Conservation (phyloP, 1,140 invertebrate species). For the Drosophila pruinosa region DNA sequence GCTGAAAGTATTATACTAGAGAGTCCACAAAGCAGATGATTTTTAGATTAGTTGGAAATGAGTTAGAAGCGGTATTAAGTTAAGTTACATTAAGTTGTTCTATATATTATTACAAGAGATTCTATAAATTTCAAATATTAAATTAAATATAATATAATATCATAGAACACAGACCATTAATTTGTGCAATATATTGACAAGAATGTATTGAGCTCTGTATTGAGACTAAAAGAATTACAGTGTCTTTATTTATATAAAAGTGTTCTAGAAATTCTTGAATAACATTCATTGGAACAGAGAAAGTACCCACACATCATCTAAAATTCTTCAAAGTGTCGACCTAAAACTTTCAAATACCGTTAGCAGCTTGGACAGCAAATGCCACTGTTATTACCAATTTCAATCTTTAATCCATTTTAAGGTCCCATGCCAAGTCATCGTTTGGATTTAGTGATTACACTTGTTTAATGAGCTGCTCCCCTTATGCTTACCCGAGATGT, state of each 20-base stretch:
- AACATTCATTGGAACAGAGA: too few relatives aligned
- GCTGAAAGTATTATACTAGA: neutral
- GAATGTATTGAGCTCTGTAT: too few relatives aligned
- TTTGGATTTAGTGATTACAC: constrained; percentile 51
- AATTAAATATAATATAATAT: too few relatives aligned
- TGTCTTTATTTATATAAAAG: too few relatives aligned
- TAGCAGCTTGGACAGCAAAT: constrained; percentile 14
- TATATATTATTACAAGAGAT: neutral
- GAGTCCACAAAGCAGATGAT: too few relatives aligned
- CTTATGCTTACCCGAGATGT: neutral
- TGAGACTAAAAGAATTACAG: too few relatives aligned
- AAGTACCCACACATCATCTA: constrained; percentile 9
- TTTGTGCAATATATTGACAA: too few relatives aligned
- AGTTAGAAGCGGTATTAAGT: neutral
- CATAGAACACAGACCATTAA: too few relatives aligned
- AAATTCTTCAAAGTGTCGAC: constrained; percentile 11
- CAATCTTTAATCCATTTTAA: neutral
- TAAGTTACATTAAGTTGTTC: neutral
- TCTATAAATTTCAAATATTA: too few relatives aligned
- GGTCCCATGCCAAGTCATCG: constrained; percentile 42
- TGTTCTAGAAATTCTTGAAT: neutral
- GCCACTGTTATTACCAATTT: constrained; percentile 28
- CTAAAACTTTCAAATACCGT: constrained; percentile 32
- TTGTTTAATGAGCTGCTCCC: constrained; percentile 21
- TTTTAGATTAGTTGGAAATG: constrained; percentile 15